These are phyloP conservation scores for Xenopus laevis DNA, from an alignment of 2,113 vertebrate genomes.

Conservation along the genomic window DNA sequence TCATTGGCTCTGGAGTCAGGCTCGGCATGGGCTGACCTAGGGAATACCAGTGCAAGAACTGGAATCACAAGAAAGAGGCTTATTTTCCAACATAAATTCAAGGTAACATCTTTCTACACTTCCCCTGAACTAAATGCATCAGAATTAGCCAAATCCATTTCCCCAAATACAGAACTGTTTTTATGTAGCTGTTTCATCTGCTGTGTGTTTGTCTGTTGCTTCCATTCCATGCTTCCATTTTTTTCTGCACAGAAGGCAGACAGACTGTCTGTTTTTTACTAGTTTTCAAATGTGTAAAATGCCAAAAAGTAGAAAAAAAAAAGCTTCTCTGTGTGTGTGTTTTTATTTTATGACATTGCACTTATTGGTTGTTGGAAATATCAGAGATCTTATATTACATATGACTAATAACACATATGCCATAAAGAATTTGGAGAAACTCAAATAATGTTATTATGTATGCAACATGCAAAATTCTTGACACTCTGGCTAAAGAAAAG, in stretches of 20 bases:
- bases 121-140: not conserved
- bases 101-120: conserved; percentile 26
- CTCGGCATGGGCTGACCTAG: conserved; percentile 46
- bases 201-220: conserved; percentile 66
- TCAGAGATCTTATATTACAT: conserved; percentile 24
- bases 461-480: no score
- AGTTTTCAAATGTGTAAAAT: conserved; percentile 65
- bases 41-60: conserved; percentile 51
- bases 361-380: conserved; percentile 15
- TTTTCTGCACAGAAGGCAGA: conserved; percentile 74
- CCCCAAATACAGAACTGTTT: not conserved
- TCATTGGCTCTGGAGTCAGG: conserved; percentile 43
- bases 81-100: conserved; percentile 43
- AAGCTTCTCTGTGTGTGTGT: conserved; percentile 44
- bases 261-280: conserved; percentile 73
- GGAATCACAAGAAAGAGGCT: conserved; percentile 35
- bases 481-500: no score
- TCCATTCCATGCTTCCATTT: conserved; percentile 59
- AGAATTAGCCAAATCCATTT: conserved; percentile 50
- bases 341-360: conserved; percentile 47
- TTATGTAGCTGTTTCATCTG: no score
- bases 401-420: not conserved
- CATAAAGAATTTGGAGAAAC: no score
- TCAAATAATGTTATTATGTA: no score
- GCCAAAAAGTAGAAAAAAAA: conserved; percentile 47